These are phyloP conservation scores for Diplolepis rosae DNA, from an alignment of 2,888 invertebrate species.

Conservation along the genomic window DNA sequence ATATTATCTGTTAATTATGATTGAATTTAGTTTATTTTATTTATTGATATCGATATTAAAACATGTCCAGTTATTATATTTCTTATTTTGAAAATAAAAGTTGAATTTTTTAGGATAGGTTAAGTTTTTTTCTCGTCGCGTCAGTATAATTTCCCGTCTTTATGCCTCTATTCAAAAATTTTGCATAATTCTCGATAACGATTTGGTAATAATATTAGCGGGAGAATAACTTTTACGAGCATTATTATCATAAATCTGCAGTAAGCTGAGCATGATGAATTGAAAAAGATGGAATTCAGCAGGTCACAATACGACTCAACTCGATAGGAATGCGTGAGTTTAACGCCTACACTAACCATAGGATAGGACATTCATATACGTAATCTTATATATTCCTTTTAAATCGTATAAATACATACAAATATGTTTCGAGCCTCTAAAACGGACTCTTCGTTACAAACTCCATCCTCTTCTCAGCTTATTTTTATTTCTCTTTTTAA, in stretches of 20 bases:
- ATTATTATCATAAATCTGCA: constrained; percentile 10
- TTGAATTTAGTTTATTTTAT: too few species aligned
- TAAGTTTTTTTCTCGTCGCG: neutral
- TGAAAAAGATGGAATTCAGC: neutral
- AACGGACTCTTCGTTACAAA: neutral
- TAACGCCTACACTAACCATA: constrained; percentile 26
- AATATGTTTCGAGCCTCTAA: neutral
- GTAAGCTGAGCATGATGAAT: constrained; percentile 7
- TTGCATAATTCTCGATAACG: neutral
- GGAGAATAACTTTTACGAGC: neutral
- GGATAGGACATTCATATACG: neutral
- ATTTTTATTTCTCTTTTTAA: neutral
- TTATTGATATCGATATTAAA: too few species aligned
- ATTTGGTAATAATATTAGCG: neutral
- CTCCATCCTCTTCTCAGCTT: neutral
- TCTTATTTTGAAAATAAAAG: too few species aligned
- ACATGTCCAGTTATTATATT: too few species aligned
- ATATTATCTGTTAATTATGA: too few species aligned
- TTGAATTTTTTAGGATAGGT: too few species aligned
- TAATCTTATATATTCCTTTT: neutral
- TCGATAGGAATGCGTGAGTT: constrained; percentile 24
- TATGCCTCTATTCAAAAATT: neutral
- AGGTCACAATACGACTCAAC: constrained; percentile 9
- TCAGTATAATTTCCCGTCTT: neutral
- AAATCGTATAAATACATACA: neutral